Evolutionary conservation across 2,797 vertebrate species (phyloP).

Genomic region (Micropoecilia bifurca): DNA sequence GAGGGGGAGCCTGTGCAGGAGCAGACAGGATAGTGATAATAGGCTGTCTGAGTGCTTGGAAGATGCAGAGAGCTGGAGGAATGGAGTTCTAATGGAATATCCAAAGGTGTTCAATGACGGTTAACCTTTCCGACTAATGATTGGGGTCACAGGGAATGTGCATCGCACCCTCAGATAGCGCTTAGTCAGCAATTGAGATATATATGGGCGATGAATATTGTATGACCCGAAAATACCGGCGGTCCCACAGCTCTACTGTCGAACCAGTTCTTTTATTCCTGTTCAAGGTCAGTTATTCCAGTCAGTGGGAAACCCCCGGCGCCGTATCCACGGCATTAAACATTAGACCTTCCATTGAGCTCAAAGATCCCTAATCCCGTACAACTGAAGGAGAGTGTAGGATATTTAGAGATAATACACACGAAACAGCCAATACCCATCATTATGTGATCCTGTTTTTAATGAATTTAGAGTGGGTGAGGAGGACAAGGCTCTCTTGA

Average conservation of each 20-base stretch:
- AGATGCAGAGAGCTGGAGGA: conserved; percentile 48
- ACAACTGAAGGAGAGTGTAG: conserved; percentile 22
- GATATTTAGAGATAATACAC: conserved; percentile 14
- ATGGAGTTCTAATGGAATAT: conserved; percentile 64
- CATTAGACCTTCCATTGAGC: conserved; percentile 23
- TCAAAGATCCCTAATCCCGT: not conserved
- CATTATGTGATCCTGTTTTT: not conserved
- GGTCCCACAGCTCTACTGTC: conserved; percentile 10
- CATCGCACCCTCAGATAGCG: conserved; percentile 33
- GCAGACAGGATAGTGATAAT: conserved; percentile 66
- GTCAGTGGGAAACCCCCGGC: conserved; percentile 23
- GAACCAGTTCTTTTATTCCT: conserved; percentile 32
- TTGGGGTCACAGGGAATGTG: conserved; percentile 60
- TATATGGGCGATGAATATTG: conserved; percentile 66
- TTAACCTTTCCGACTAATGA: conserved; percentile 70
- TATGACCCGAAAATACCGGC: conserved; percentile 45
- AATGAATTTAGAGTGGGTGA: conserved; percentile 14
- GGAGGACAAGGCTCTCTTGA: conserved; percentile 11
- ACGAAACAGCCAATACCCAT: conserved; percentile 14
- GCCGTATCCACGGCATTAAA: not conserved
- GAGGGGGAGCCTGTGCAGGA: conserved; percentile 33
- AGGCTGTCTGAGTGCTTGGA: conserved; percentile 55
- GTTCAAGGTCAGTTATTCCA: conserved; percentile 45
- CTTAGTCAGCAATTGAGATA: conserved; percentile 57
- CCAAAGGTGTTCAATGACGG: conserved; percentile 60